These are phyloP conservation scores for Apus apus DNA, from an alignment of 2,113 vertebrate species.

Conservation along the genomic window DNA sequence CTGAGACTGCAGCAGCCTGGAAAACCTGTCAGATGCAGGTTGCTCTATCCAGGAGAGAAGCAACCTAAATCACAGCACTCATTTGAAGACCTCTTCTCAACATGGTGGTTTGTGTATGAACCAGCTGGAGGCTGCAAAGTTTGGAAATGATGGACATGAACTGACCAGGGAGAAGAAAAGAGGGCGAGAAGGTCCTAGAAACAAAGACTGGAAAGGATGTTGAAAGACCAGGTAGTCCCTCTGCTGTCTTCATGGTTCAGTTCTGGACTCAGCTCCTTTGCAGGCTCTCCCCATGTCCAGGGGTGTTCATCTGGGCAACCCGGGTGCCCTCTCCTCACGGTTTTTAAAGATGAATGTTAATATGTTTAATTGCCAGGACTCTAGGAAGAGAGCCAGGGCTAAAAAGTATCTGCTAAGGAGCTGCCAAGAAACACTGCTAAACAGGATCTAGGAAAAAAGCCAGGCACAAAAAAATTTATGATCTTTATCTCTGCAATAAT, in stretches of 20 bases:
- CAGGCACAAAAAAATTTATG: constrained; percentile 39
- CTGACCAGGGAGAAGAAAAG: neutral
- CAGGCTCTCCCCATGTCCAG: neutral
- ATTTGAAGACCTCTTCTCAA: neutral
- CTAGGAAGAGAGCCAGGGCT: constrained; percentile 44
- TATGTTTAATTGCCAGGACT: constrained; percentile 48
- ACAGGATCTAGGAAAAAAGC: constrained; percentile 61
- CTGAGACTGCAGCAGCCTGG: neutral
- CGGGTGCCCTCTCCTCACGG: constrained; percentile 16
- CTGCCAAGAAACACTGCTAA: constrained; percentile 60
- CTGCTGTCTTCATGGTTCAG: neutral
- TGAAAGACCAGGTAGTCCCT: neutral
- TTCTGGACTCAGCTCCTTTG: neutral
- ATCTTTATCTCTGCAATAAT: constrained; percentile 56
- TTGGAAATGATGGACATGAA: neutral
- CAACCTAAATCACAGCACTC: neutral
- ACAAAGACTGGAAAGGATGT: neutral
- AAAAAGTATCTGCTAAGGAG: constrained; percentile 51
- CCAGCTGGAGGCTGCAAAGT: neutral
- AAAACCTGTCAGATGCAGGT: neutral
- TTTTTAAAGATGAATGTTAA: constrained; percentile 48
- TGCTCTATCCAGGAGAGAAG: neutral
- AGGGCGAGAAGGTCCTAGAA: neutral
- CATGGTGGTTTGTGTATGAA: neutral
- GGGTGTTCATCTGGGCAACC: neutral